Percentiles rank a stretch among this genome's conserved stretches.
These are phyloP conservation scores for Sepiola atlantica DNA, from an alignment of 2,888 invertebrate species.

Conservation along the genomic window DNA sequence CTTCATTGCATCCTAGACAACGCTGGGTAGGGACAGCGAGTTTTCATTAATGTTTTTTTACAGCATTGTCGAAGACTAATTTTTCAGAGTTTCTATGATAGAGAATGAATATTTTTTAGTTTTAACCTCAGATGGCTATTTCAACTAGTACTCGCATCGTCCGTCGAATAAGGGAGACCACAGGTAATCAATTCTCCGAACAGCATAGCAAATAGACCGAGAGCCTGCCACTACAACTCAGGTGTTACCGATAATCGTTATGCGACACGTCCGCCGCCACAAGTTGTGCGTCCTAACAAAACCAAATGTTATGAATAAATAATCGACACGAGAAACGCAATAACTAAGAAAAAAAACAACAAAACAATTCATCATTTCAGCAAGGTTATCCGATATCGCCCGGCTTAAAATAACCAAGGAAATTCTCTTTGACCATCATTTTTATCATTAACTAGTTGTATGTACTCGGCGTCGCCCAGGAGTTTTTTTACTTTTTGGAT, in stretches of 20 bases:
- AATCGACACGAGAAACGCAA: neutral
- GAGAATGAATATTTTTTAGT: too few species aligned
- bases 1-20: too few species aligned
- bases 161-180: neutral
- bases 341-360: neutral
- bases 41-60: too few species aligned
- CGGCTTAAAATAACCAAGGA: neutral
- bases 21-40: too few species aligned
- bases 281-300: neutral
- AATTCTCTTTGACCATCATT: neutral
- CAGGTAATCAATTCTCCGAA: neutral
- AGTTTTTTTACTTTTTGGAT: too few species aligned
- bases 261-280: too few species aligned
- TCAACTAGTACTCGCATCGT: too few species aligned
- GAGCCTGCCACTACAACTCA: neutral
- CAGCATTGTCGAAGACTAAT: too few species aligned
- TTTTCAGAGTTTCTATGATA: too few species aligned
- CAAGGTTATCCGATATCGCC: neutral
- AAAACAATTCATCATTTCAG: neutral
- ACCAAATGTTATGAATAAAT: neutral
- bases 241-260: neutral
- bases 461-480: too few species aligned
- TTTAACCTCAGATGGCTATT: too few species aligned
- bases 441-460: too few species aligned
- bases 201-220: neutral